phyloP scores from a whole-genome alignment of 1,140 invertebrate genomes.

The Meteorus sp. region DNA sequence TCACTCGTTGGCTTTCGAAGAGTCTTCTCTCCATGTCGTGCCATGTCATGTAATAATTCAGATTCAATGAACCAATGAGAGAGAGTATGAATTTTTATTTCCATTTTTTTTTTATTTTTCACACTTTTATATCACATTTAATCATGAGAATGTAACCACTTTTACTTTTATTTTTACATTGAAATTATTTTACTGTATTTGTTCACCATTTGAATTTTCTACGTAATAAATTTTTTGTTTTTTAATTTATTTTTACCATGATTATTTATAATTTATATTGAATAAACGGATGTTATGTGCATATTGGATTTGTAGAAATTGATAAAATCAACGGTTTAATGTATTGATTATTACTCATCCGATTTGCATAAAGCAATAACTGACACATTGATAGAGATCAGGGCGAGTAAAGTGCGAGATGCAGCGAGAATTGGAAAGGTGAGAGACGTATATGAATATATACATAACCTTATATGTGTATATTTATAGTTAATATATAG shows the following conservation, averaged over 20 bases:
- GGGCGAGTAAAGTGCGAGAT: background rate
- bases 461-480: too few relatives aligned
- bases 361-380: constrained; percentile 1
- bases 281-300: background rate
- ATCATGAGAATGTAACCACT: too few relatives aligned
- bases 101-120: too few relatives aligned
- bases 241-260: too few relatives aligned
- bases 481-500: background rate
- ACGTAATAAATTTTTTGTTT: too few relatives aligned
- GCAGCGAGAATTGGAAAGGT: constrained; percentile 1
- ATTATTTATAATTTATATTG: background rate
- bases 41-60: constrained; percentile 8
- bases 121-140: too few relatives aligned
- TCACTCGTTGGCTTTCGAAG: constrained; percentile 3
- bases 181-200: too few relatives aligned
- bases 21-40: background rate
- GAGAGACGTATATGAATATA: too few relatives aligned
- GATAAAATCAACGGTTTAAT: constrained; percentile 3
- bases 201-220: too few relatives aligned
- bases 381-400: background rate
- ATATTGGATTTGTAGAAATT: background rate
- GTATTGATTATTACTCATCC: constrained; percentile 1
- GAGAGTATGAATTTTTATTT: background rate
- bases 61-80: background rate
- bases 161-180: too few relatives aligned